These are phyloP conservation scores for Diarsia brunnea DNA, from an alignment of 2,888 invertebrate species.

Conservation along the genomic window DNA sequence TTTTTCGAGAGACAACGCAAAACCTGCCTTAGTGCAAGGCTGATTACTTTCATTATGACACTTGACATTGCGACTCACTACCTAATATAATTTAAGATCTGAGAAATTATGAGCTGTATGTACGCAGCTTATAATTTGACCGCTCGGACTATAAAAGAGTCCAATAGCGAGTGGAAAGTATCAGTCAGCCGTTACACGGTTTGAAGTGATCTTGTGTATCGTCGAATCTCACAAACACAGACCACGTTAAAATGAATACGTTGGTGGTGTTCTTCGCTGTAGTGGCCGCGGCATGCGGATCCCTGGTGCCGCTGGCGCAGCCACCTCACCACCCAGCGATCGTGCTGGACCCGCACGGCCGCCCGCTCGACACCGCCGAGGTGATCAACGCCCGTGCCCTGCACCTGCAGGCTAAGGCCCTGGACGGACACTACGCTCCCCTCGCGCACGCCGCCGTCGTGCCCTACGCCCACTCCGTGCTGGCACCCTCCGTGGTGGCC, in stretches of 20 bases:
- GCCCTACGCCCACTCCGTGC: constrained; percentile 74
- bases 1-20: constrained; percentile 73
- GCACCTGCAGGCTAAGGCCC: constrained; percentile 87
- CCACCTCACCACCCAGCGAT: constrained; percentile 85
- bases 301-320: constrained; percentile 85
- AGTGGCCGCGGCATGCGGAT: constrained; percentile 90
- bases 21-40: constrained; percentile 79
- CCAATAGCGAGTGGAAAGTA: constrained; percentile 72
- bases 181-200: constrained; percentile 77
- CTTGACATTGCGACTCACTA: constrained; percentile 84
- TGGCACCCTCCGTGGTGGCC: constrained; percentile 68
- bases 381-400: constrained; percentile 87
- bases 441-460: constrained; percentile 72
- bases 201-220: constrained; percentile 84
- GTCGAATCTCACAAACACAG: constrained; percentile 75
- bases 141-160: constrained; percentile 82
- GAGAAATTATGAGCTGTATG: constrained; percentile 70
- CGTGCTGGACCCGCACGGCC: constrained; percentile 87
- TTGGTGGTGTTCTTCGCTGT: constrained; percentile 92
- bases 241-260: constrained; percentile 82
- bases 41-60: constrained; percentile 84
- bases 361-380: constrained; percentile 88
- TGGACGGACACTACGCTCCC: constrained; percentile 81
- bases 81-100: constrained; percentile 70
- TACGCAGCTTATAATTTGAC: constrained; percentile 69